Percentiles rank a stretch among this genome's conserved stretches.
Conservation (phyloP, 2,888 invertebrate species). For the Lucinisca nassula region DNA sequence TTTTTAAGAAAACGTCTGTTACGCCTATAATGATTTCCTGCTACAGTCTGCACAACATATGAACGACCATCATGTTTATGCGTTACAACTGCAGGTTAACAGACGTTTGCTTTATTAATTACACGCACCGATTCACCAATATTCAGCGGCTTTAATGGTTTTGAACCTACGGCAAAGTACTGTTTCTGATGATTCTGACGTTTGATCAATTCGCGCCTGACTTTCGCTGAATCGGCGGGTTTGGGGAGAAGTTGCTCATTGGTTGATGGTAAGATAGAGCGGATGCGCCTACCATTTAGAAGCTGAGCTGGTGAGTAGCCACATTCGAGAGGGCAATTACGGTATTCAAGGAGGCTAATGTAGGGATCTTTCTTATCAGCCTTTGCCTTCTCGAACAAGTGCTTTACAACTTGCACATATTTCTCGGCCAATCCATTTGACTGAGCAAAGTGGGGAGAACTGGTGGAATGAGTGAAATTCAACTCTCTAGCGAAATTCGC, state of each 20-base stretch:
- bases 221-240: not conserved
- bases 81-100: not conserved
- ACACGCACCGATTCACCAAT: not conserved
- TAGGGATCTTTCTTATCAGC: slow-evolving; percentile 36
- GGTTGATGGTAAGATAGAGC: slow-evolving; percentile 36
- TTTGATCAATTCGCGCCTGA: not conserved
- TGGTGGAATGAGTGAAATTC: slow-evolving; percentile 64
- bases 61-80: not conserved
- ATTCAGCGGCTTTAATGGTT: not conserved
- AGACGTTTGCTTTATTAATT: not conserved
- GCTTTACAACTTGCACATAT: slow-evolving; percentile 66
- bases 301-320: slow-evolving; percentile 58
- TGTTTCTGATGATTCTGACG: slow-evolving; percentile 19
- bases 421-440: slow-evolving; percentile 70
- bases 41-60: not conserved
- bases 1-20: slow-evolving; percentile 8
- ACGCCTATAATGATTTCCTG: slow-evolving; percentile 17
- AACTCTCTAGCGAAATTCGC: slow-evolving; percentile 48
- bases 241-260: not conserved
- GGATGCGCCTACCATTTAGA: slow-evolving; percentile 40
- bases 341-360: slow-evolving; percentile 45
- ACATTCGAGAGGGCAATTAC: slow-evolving; percentile 40
- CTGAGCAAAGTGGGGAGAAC: slow-evolving; percentile 59
- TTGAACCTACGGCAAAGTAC: not conserved
- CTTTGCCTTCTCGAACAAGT: slow-evolving; percentile 46